These are phyloP conservation scores for Papilio dardanus DNA, from an alignment of 1,140 invertebrate genomes.

Conservation along the genomic window DNA sequence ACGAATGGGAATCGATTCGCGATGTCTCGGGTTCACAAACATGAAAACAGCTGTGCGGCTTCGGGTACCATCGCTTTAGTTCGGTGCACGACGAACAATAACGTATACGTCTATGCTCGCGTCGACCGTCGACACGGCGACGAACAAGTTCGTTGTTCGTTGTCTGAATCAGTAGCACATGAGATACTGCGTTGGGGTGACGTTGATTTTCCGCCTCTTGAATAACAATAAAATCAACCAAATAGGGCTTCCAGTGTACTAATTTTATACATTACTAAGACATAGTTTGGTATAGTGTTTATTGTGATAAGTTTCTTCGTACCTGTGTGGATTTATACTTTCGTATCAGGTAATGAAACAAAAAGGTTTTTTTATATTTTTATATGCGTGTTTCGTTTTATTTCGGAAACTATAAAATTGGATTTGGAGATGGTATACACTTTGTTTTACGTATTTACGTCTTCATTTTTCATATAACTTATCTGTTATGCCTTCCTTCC, in stretches of 20 bases:
- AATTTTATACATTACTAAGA: conserved; percentile 9
- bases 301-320: conserved; percentile 15
- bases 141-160: conserved; percentile 38
- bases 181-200: conserved; percentile 3
- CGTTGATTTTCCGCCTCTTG: neutral
- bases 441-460: neutral
- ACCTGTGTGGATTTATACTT: conserved; percentile 22
- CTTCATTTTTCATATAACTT: too few species aligned
- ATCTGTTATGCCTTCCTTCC: neutral
- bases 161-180: conserved; percentile 37
- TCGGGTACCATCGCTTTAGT: conserved; percentile 64
- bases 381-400: neutral
- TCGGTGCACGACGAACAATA: conserved; percentile 50
- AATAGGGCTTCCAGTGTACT: conserved; percentile 31
- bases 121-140: neutral
- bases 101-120: conserved; percentile 40
- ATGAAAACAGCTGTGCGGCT: conserved; percentile 72
- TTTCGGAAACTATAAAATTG: neutral
- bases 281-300: conserved; percentile 18
- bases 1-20: conserved; percentile 62
- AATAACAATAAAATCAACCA: conserved; percentile 28
- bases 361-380: neutral
- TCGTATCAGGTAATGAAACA: conserved; percentile 26
- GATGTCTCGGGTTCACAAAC: conserved; percentile 66
- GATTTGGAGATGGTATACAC: neutral